Evolutionary conservation across 1,140 invertebrate species (phyloP).

Genomic region (Pseudomyrmex concolor): DNA sequence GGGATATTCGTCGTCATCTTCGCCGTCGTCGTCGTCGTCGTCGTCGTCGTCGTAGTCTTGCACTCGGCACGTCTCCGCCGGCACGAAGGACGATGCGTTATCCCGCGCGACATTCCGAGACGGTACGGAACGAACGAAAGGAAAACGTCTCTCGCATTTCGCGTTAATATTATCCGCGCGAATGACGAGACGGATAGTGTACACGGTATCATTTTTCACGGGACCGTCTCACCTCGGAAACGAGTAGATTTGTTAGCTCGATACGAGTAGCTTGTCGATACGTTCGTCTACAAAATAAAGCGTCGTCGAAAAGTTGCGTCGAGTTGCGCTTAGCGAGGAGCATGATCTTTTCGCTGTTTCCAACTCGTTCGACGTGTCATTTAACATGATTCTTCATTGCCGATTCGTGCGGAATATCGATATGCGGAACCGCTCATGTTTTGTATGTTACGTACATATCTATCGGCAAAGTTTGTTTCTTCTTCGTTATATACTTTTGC

Average conservation of each 20-base stretch:
- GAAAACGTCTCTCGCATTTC: background rate
- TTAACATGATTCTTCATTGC: background rate
- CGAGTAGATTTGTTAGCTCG: conserved; percentile 39
- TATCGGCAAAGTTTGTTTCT: background rate
- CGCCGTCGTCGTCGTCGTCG: conserved; percentile 60
- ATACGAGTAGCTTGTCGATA: conserved; percentile 61
- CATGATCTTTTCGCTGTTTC: background rate
- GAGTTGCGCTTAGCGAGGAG: background rate
- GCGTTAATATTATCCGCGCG: conserved; percentile 45
- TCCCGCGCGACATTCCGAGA: conserved; percentile 23
- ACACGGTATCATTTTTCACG: conserved; percentile 63
- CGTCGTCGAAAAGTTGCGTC: conserved; percentile 14
- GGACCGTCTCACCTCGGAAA: conserved; percentile 14
- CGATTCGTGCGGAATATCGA: background rate
- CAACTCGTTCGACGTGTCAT: background rate
- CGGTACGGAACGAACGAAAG: conserved; percentile 8
- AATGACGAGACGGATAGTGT: conserved; percentile 59
- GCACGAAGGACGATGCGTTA: conserved; percentile 58
- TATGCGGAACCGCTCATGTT: background rate
- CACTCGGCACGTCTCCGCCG: conserved; percentile 45
- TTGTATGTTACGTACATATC: too few relatives aligned
- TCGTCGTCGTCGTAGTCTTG: conserved; percentile 60
- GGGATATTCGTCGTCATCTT: conserved; percentile 75
- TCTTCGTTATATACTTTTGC: background rate
- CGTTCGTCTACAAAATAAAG: conserved; percentile 47